Evolutionary conservation across 2,888 invertebrate genomes (phyloP).

Genomic region (Enchytraeus crypticus): DNA sequence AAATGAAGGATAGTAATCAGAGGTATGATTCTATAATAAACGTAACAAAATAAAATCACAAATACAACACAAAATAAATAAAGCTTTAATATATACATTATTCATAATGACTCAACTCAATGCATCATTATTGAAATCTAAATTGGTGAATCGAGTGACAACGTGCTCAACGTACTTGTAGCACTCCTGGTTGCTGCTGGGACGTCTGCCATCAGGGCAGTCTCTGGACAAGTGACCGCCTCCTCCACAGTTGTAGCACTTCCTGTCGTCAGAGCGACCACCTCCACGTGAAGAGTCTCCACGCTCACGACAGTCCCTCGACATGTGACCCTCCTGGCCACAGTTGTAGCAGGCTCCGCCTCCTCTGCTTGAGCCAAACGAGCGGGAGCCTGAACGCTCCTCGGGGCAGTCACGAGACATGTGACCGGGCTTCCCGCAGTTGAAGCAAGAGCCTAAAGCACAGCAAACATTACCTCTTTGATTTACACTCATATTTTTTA

Average conservation of each 20-base stretch:
- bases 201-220: background rate
- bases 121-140: no score
- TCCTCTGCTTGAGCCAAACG: slow-evolving; percentile 8
- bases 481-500: no score
- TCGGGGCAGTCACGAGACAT: slow-evolving; percentile 9
- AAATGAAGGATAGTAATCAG: background rate
- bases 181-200: background rate
- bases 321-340: slow-evolving; percentile 69
- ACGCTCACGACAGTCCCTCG: slow-evolving; percentile 71
- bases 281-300: slow-evolving; percentile 44
- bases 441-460: slow-evolving; percentile 35
- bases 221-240: background rate
- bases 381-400: slow-evolving; percentile 52
- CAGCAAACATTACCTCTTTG: no score
- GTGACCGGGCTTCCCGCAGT: slow-evolving; percentile 32
- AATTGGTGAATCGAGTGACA: no score
- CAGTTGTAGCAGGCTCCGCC: slow-evolving; percentile 53
- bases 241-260: background rate
- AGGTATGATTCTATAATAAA: background rate
- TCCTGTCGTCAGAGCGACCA: slow-evolving; percentile 12
- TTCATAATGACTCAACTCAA: no score
- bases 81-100: no score
- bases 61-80: background rate
- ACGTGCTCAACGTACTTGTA: slow-evolving; percentile 9
- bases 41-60: background rate